Conservation (phyloP, 1,140 invertebrate species). For the Eupeodes corollae region DNA sequence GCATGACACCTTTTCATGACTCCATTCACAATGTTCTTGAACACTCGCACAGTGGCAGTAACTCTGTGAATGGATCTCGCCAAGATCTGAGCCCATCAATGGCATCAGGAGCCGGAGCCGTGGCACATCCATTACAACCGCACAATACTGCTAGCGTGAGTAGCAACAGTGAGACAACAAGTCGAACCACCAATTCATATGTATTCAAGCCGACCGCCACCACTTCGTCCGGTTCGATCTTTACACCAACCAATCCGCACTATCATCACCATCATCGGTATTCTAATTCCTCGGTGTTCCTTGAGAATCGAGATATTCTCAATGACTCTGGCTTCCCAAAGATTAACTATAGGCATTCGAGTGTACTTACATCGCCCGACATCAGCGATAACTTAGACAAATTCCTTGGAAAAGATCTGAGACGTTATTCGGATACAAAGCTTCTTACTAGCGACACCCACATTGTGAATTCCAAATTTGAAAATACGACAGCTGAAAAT, state of each 20-base stretch:
- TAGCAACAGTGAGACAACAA: not conserved
- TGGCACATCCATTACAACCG: too few relatives aligned
- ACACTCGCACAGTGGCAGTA: slow-evolving; percentile 30
- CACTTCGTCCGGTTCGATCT: not conserved
- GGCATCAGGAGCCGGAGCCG: slow-evolving; percentile 24
- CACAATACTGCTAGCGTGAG: not conserved
- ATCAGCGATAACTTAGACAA: slow-evolving; percentile 17
- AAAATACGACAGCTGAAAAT: too few relatives aligned
- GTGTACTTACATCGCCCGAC: slow-evolving; percentile 20
- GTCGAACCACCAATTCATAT: not conserved
- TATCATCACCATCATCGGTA: slow-evolving; percentile 12
- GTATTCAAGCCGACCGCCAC: not conserved
- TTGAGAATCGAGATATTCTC: slow-evolving; percentile 37
- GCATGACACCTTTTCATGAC: slow-evolving; percentile 37
- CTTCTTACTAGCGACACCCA: slow-evolving; percentile 12
- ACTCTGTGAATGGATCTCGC: slow-evolving; percentile 28
- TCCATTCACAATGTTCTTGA: slow-evolving; percentile 36
- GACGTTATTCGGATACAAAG: slow-evolving; percentile 42
- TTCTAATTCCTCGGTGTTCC: slow-evolving; percentile 35
- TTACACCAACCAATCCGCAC: not conserved
- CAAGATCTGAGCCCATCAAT: slow-evolving; percentile 31
- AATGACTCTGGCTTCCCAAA: slow-evolving; percentile 30
- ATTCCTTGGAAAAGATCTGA: slow-evolving; percentile 19
- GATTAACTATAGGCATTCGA: slow-evolving; percentile 27
- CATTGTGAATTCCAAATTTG: not conserved